Percentiles rank a stretch among this genome's conserved stretches.
Conservation (phyloP, 2,888 invertebrate genomes). For the Autographa pulchrina region DNA sequence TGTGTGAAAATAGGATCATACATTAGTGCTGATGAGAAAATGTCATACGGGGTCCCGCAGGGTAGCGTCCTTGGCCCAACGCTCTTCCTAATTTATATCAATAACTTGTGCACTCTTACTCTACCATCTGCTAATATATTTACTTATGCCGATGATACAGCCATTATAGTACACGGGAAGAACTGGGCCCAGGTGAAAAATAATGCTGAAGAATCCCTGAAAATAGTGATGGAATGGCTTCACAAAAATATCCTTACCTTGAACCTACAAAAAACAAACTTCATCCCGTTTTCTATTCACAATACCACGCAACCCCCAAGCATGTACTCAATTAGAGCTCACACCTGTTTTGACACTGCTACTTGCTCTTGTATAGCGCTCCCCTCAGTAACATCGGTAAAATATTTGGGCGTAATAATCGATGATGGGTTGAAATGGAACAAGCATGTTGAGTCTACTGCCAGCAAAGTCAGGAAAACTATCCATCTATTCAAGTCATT, state of each 20-base stretch:
- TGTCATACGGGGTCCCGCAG: not conserved
- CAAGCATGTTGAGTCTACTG: no score
- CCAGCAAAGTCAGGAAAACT: not conserved
- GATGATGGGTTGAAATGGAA: not conserved
- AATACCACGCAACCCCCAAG: no score
- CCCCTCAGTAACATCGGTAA: not conserved
- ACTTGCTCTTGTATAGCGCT: not conserved
- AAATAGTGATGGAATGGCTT: not conserved
- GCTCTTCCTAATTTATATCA: conserved; percentile 10
- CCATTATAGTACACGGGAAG: conserved; percentile 6
- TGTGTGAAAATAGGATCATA: not conserved
- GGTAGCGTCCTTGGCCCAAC: not conserved
- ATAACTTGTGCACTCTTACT: not conserved
- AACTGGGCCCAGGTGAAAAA: not conserved
- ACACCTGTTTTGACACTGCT: not conserved
- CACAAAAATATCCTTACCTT: not conserved
- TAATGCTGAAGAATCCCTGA: not conserved
- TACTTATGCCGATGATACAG: conserved; percentile 15
- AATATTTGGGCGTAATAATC: not conserved
- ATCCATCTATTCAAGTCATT: not conserved
- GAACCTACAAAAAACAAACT: no score
- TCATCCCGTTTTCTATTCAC: no score
- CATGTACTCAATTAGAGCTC: not conserved
- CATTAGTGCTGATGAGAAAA: not conserved
- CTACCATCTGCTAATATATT: not conserved